Conservation (phyloP, 2,888 invertebrate species). For the Apamea monoglypha region DNA sequence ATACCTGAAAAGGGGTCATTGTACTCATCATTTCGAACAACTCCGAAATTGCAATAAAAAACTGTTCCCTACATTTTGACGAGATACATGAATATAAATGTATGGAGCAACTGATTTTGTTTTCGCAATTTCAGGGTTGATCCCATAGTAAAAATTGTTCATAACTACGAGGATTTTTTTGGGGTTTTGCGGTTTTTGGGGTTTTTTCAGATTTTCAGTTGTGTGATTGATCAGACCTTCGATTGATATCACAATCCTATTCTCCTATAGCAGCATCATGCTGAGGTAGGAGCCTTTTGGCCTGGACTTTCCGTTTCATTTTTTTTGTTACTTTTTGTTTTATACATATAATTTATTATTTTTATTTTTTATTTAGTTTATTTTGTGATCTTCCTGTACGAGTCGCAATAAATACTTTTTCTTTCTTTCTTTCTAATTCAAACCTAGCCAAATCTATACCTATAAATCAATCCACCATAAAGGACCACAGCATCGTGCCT, state of each 20-base stretch:
- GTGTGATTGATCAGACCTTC: not conserved
- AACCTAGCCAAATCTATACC: not conserved
- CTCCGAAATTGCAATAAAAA: not conserved
- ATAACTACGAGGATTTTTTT: not conserved
- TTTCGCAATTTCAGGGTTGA: not conserved
- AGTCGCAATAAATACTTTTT: too few species aligned
- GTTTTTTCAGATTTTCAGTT: not conserved
- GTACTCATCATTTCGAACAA: not conserved
- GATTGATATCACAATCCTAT: not conserved
- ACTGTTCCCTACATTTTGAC: not conserved
- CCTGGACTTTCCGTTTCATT: too few species aligned
- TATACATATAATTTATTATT: too few species aligned
- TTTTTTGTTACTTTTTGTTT: too few species aligned
- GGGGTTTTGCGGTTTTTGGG: too few species aligned
- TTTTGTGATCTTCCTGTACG: too few species aligned
- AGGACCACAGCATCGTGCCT: not conserved
- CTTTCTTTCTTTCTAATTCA: too few species aligned
- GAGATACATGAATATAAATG: not conserved
- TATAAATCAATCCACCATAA: not conserved
- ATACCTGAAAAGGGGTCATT: not conserved
- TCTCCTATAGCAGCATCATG: too few species aligned
- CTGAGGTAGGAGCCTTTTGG: too few species aligned
- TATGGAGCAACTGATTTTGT: not conserved
- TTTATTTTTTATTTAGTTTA: too few species aligned
- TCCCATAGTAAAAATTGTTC: not conserved